Conservation (phyloP, 2,113 vertebrate species). For the Bothrops jararaca region DNA sequence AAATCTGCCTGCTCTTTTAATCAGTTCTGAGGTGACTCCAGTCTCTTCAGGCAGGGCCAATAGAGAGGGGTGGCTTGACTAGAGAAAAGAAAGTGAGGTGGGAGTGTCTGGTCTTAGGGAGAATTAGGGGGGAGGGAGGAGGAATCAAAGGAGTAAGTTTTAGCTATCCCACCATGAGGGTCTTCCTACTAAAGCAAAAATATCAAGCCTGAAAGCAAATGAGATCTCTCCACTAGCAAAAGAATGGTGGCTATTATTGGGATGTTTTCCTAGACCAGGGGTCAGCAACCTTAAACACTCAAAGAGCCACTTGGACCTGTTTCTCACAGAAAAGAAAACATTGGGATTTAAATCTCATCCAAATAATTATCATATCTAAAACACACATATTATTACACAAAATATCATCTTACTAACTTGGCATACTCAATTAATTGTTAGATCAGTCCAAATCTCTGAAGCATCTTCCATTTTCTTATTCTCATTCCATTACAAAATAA, state of each 20-base stretch:
- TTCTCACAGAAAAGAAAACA: no score
- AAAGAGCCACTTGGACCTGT: no score
- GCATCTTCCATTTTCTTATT: no score
- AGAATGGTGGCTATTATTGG: not conserved
- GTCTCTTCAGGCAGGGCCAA: not conserved
- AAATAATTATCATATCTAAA: no score
- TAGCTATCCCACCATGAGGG: not conserved
- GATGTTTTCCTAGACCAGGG: not conserved
- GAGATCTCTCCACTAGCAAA: not conserved
- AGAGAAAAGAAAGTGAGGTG: not conserved
- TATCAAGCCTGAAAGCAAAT: not conserved
- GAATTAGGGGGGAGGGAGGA: not conserved
- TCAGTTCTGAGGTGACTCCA: not conserved
- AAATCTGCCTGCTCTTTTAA: not conserved
- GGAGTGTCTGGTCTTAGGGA: not conserved
- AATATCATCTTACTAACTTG: no score
- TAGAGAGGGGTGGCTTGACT: not conserved
- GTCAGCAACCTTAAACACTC: no score
- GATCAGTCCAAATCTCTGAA: no score
- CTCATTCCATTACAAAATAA: no score
- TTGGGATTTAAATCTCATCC: no score
- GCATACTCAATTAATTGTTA: no score
- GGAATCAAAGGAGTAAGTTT: not conserved
- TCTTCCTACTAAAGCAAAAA: not conserved
- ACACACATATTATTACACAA: no score